Conservation (phyloP, 1,140 invertebrate species). For the Xylocopa sonorina region DNA sequence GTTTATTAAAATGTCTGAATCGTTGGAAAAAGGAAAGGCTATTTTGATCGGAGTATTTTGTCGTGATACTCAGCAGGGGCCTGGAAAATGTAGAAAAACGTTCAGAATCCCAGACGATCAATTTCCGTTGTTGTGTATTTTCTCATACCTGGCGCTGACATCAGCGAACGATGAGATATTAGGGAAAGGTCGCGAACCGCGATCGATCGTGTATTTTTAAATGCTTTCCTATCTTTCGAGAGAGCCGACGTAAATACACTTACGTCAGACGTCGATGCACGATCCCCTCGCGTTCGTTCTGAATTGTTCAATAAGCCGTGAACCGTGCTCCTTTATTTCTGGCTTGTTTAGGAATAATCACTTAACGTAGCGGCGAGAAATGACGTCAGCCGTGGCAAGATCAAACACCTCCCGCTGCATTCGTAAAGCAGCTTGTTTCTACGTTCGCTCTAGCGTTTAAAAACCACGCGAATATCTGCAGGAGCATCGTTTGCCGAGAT, state of each 20-base stretch:
- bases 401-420: background rate
- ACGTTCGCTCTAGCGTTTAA: background rate
- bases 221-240: conserved; percentile 8
- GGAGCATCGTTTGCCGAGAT: too few species aligned
- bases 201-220: conserved; percentile 40
- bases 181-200: conserved; percentile 48
- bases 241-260: conserved; percentile 15
- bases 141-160: background rate
- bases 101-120: too few species aligned
- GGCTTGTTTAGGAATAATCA: conserved; percentile 27
- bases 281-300: background rate
- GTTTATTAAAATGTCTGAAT: too few species aligned
- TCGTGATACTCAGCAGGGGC: too few species aligned
- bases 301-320: conserved; percentile 32
- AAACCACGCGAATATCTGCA: background rate
- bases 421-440: background rate
- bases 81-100: too few species aligned
- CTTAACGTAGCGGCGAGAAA: background rate
- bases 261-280: conserved; percentile 17
- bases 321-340: conserved; percentile 18
- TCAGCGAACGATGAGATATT: background rate
- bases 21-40: too few species aligned
- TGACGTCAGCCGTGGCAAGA: conserved; percentile 21
- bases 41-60: too few species aligned
- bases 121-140: background rate